Conservation (phyloP, 1,140 invertebrate genomes). For the Zaprionus nigranus region DNA sequence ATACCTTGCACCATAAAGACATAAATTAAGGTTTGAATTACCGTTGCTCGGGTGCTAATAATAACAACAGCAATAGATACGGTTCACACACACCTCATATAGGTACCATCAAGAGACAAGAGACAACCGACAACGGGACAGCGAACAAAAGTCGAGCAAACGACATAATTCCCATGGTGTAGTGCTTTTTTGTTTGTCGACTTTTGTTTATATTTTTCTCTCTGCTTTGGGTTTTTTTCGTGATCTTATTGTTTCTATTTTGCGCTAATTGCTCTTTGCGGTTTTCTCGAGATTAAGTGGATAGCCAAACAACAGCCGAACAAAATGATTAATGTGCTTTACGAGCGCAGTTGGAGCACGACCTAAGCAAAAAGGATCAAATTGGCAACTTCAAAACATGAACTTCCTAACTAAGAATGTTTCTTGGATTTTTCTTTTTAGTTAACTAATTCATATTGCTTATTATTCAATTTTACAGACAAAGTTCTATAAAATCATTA, state of each 20-base stretch:
- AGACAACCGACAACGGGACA: constrained; percentile 19
- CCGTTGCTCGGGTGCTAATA: constrained; percentile 35
- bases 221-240: constrained; percentile 41
- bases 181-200: constrained; percentile 39
- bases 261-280: constrained; percentile 61
- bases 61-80: constrained; percentile 29
- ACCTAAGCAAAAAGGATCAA: constrained; percentile 1
- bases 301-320: constrained; percentile 38
- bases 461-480: neutral
- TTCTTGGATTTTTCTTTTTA: neutral
- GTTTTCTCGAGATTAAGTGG: constrained; percentile 43
- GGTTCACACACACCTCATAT: constrained; percentile 42
- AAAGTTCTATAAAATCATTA: neutral
- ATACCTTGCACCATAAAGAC: constrained; percentile 32
- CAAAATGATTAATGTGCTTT: constrained; percentile 62
- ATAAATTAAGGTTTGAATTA: constrained; percentile 41
- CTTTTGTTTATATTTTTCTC: constrained; percentile 36
- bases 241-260: constrained; percentile 72
- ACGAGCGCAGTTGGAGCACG: constrained; percentile 42
- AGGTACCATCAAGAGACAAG: constrained; percentile 31
- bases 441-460: neutral
- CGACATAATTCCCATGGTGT: constrained; percentile 70
- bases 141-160: constrained; percentile 56
- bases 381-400: neutral
- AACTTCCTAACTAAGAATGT: neutral